These are phyloP conservation scores for Drosophila azteca DNA, from an alignment of 1,140 invertebrate genomes.

Conservation along the genomic window DNA sequence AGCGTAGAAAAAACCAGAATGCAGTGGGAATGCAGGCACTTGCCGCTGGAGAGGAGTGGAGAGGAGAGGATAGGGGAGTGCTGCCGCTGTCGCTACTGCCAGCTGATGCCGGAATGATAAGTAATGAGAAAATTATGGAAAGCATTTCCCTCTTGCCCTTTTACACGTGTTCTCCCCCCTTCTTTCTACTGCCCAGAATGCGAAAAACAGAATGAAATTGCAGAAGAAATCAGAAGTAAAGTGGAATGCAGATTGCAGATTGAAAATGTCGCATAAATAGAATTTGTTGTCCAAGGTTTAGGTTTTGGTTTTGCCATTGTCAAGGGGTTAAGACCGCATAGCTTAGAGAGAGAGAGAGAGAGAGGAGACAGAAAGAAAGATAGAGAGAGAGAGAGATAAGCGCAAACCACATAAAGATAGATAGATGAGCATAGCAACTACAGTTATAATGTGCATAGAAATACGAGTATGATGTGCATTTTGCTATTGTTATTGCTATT, in stretches of 20 bases:
- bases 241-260: neutral
- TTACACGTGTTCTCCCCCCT: neutral
- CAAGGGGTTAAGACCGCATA: constrained; percentile 14
- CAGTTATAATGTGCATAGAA: constrained; percentile 26
- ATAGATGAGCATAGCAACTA: constrained; percentile 33
- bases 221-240: constrained; percentile 2
- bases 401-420: neutral
- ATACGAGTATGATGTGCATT: constrained; percentile 37
- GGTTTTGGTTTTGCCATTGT: constrained; percentile 20
- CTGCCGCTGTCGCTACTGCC: constrained; percentile 11
- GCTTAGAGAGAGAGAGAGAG: neutral
- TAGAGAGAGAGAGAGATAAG: neutral
- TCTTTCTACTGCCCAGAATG: neutral
- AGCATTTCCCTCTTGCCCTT: constrained; percentile 11
- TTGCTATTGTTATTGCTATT: constrained; percentile 4
- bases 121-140: constrained; percentile 71
- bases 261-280: constrained; percentile 21
- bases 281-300: constrained; percentile 61
- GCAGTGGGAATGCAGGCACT: constrained; percentile 10
- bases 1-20: constrained; percentile 70
- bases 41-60: neutral
- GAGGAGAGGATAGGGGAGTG: neutral
- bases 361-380: neutral
- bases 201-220: neutral
- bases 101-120: constrained; percentile 55